Conservation (phyloP, 2,888 invertebrate species). For the Leucophora obtusa region DNA sequence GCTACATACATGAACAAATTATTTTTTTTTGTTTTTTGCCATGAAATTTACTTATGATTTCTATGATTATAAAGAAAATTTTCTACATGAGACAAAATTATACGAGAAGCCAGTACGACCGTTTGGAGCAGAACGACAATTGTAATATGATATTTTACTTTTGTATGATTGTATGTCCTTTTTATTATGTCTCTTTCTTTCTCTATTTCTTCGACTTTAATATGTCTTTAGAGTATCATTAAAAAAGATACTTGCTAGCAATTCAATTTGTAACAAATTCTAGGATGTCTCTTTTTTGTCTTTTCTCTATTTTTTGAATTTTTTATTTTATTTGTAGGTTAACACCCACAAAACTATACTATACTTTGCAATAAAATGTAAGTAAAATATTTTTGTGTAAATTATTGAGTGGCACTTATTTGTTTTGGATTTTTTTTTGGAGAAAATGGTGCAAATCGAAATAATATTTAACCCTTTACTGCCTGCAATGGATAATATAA, state of each 20-base stretch:
- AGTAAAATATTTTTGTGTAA: neutral
- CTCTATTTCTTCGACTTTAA: neutral
- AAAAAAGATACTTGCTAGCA: constrained; percentile 55
- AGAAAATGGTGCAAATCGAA: no score
- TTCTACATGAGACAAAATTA: neutral
- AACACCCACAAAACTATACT: constrained; percentile 58
- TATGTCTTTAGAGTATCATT: constrained; percentile 52
- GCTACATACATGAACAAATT: constrained; percentile 14
- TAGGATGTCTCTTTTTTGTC: constrained; percentile 33
- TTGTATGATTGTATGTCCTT: constrained; percentile 18
- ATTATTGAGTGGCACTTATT: neutral
- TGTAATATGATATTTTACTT: constrained; percentile 53
- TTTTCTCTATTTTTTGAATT: neutral
- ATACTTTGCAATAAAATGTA: constrained; percentile 8
- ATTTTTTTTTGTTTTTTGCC: constrained; percentile 23
- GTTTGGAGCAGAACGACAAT: constrained; percentile 12
- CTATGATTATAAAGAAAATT: constrained; percentile 7
- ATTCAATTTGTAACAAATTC: constrained; percentile 61
- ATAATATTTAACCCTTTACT: no score
- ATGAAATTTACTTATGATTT: constrained; percentile 30
- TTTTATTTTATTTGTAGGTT: constrained; percentile 50
- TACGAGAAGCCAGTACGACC: neutral
- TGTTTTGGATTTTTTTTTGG: neutral
- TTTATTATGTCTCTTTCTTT: neutral
- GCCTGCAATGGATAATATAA: no score